These are phyloP conservation scores for Papilio elwesi DNA, from an alignment of 2,888 invertebrate genomes.

Conservation along the genomic window DNA sequence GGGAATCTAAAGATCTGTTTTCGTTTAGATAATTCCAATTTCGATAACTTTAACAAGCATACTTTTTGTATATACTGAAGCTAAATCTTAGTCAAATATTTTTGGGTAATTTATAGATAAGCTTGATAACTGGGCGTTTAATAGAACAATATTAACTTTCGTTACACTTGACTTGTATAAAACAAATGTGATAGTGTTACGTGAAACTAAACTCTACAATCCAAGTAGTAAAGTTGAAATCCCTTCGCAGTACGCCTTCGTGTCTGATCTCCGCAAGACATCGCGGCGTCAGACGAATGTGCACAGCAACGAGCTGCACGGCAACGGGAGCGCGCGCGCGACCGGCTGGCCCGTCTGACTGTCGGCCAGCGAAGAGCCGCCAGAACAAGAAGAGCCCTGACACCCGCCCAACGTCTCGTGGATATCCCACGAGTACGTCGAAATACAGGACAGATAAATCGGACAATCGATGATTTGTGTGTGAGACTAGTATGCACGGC, in stretches of 20 bases:
- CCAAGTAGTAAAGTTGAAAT: not conserved
- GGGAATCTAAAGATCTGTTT: not conserved
- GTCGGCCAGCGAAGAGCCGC: slow-evolving; percentile 57
- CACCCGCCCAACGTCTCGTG: slow-evolving; percentile 66
- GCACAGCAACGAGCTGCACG: slow-evolving; percentile 73
- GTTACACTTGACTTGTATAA: no score
- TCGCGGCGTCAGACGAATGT: slow-evolving; percentile 58
- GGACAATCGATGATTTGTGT: not conserved
- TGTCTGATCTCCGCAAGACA: slow-evolving; percentile 73
- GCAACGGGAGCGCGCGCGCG: slow-evolving; percentile 70
- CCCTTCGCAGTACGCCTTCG: slow-evolving; percentile 71
- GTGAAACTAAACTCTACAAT: no score
- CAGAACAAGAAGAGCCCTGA: slow-evolving; percentile 61
- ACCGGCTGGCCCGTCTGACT: slow-evolving; percentile 73
- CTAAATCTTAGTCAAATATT: no score
- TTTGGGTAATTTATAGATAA: no score
- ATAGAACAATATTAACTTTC: no score
- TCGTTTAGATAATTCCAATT: not conserved
- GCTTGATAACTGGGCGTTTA: no score
- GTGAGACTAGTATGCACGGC: slow-evolving; percentile 1
- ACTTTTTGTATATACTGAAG: no score
- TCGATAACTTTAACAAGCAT: no score
- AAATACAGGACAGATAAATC: slow-evolving; percentile 42
- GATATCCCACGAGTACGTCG: slow-evolving; percentile 71
- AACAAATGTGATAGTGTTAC: no score